Evolutionary conservation across 2,113 vertebrate species (phyloP).

Genomic region (Abramis brama): DNA sequence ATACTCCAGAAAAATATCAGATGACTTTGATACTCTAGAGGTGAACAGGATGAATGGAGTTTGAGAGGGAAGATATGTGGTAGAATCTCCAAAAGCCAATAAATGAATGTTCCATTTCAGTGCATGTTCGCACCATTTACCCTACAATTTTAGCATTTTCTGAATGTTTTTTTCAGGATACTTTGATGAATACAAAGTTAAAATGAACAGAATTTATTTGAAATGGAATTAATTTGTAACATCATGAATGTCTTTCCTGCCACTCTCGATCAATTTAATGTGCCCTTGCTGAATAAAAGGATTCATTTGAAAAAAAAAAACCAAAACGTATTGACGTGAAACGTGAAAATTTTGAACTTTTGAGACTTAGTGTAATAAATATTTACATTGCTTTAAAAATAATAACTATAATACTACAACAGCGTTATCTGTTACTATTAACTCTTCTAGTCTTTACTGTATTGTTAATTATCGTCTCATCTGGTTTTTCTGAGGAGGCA

Average conservation of each 20-base stretch:
- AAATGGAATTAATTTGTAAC: no score
- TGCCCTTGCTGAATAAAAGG: neutral
- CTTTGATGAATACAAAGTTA: no score
- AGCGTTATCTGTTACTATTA: neutral
- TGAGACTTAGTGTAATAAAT: neutral
- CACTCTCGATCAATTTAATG: neutral
- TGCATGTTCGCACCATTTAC: no score
- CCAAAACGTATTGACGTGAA: neutral
- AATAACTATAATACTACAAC: neutral
- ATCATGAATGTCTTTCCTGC: no score
- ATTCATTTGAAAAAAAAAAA: no score
- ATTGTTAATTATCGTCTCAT: neutral
- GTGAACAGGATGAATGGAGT: conserved; percentile 22
- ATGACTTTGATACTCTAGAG: conserved; percentile 42
- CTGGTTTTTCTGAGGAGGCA: neutral
- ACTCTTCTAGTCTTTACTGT: neutral
- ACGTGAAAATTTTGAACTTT: neutral
- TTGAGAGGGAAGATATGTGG: neutral
- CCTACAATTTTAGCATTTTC: no score
- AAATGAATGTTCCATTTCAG: no score
- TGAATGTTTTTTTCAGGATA: no score
- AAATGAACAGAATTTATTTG: no score
- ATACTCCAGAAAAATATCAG: conserved; percentile 31
- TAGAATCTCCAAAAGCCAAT: no score
- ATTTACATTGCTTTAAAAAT: conserved; percentile 3